These are phyloP conservation scores for Volucella inflata DNA, from an alignment of 2,888 invertebrate species.

Conservation along the genomic window DNA sequence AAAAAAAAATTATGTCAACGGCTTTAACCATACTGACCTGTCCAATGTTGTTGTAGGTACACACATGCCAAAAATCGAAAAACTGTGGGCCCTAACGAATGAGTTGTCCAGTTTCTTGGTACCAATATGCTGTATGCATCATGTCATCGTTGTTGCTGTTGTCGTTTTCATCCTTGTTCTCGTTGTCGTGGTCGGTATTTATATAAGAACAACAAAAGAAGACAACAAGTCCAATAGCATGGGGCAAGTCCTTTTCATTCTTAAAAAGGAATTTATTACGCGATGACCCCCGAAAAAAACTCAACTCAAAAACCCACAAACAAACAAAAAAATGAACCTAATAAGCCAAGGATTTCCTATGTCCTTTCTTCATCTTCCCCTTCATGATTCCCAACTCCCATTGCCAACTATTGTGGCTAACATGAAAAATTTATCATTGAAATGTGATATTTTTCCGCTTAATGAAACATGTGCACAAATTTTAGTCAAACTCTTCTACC, in stretches of 20 bases:
- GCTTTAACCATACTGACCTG: constrained; percentile 74
- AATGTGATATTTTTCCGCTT: constrained; percentile 78
- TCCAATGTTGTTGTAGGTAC: constrained; percentile 63
- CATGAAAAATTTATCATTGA: constrained; percentile 78
- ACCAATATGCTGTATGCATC: constrained; percentile 64
- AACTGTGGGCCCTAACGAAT: constrained; percentile 49
- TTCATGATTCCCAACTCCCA: constrained; percentile 12
- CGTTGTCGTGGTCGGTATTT: constrained; percentile 55
- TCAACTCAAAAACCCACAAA: constrained; percentile 7
- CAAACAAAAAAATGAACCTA: constrained; percentile 11
- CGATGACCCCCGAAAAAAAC: constrained; percentile 55
- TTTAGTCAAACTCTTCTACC: constrained; percentile 73
- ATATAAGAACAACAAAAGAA: constrained; percentile 46
- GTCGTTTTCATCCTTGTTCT: constrained; percentile 22
- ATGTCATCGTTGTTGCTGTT: constrained; percentile 55
- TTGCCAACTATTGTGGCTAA: constrained; percentile 72
- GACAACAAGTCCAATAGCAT: constrained; percentile 14
- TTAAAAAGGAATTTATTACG: constrained; percentile 71
- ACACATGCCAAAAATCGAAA: constrained; percentile 35
- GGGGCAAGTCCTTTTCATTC: constrained; percentile 59
- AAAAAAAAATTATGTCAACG: constrained; percentile 64
- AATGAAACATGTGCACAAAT: constrained; percentile 77
- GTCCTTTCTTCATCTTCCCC: constrained; percentile 12
- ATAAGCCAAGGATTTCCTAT: constrained; percentile 13
- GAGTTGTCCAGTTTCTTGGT: constrained; percentile 63